phyloP scores from a whole-genome alignment of 2,797 vertebrate species.

The Microctenopoma lineatum region DNA sequence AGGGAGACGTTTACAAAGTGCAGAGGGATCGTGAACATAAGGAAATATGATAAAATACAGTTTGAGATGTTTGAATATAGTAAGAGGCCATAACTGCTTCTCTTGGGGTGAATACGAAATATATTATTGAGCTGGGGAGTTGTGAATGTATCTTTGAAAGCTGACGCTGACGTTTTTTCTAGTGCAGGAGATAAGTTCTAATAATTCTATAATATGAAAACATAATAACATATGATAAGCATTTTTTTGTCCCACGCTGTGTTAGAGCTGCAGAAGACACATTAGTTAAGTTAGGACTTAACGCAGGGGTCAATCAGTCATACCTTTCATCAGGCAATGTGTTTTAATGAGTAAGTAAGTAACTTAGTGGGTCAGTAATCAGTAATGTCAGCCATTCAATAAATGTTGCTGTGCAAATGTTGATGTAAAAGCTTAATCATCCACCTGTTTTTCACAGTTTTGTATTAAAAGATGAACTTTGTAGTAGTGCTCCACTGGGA shows the following conservation, averaged over 20 bases:
- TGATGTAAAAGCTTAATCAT: background rate
- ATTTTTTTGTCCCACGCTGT: no score
- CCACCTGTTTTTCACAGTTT: background rate
- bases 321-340: no score
- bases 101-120: constrained; percentile 2
- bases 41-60: constrained; percentile 56
- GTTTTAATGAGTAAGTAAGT: no score
- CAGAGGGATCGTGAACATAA: constrained; percentile 34
- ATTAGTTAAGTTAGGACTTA: no score
- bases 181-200: background rate
- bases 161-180: background rate
- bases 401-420: background rate
- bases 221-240: no score
- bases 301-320: no score
- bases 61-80: constrained; percentile 27
- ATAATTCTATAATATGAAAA: background rate
- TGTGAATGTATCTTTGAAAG: background rate
- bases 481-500: no score
- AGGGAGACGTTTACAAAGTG: constrained; percentile 49
- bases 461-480: background rate
- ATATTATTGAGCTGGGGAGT: background rate
- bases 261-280: no score
- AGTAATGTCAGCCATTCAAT: background rate
- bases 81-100: constrained; percentile 2
- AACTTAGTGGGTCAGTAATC: no score